These are phyloP conservation scores for Planiliza haematocheilus DNA, from an alignment of 2,113 vertebrate genomes.

Conservation along the genomic window DNA sequence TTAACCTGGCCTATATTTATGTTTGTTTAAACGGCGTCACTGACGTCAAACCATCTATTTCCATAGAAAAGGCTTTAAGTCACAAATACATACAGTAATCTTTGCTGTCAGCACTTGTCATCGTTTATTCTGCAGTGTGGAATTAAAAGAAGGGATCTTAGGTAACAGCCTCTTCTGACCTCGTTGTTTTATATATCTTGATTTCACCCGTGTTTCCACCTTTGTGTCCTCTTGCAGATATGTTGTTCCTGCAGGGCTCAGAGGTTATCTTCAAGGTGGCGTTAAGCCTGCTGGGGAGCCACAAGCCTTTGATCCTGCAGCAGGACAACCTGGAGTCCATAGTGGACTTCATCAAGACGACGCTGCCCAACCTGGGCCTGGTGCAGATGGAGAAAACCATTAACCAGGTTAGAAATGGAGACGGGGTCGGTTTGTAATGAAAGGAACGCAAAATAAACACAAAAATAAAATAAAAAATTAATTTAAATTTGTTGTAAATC, in stretches of 20 bases:
- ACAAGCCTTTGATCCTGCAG: constrained; percentile 95
- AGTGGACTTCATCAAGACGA: constrained; percentile 96
- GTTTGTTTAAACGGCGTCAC: constrained; percentile 44
- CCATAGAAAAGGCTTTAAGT: constrained; percentile 30
- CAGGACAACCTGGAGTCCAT: constrained; percentile 95
- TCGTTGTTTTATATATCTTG: not conserved
- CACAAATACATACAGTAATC: constrained; percentile 31
- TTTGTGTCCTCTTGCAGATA: constrained; percentile 82
- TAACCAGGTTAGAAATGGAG: constrained; percentile 86
- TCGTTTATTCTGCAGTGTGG: not conserved
- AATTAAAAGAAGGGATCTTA: not conserved
- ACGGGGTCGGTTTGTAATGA: not conserved
- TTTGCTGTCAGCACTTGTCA: constrained; percentile 8
- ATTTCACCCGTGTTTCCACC: not conserved
- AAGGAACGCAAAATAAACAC: too few species aligned
- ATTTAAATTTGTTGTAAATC: too few species aligned
- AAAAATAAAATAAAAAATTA: too few species aligned
- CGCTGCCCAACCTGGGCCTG: constrained; percentile 92
- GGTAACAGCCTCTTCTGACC: not conserved
- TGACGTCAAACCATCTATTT: constrained; percentile 57
- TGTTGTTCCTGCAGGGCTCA: constrained; percentile 94
- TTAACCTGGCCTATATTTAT: constrained; percentile 50
- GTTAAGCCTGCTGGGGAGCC: constrained; percentile 92
- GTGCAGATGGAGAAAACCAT: constrained; percentile 99
- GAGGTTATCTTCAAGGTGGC: constrained; percentile 97